Evolutionary conservation across 2,797 vertebrate genomes (phyloP).

Genomic region (Gambusia yucatana): DNA sequence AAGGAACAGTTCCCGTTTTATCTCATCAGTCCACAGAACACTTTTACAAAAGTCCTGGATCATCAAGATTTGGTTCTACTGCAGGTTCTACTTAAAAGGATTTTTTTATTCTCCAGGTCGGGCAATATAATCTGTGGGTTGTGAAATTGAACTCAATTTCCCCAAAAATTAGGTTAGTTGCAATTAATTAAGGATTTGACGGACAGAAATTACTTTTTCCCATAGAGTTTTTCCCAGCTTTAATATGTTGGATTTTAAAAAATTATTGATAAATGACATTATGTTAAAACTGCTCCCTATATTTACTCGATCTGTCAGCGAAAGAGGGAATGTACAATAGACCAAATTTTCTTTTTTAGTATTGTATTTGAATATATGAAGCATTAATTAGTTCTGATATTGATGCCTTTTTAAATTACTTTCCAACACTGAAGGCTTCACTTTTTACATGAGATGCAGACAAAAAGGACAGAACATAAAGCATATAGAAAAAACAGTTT

Average conservation of each 20-base stretch:
- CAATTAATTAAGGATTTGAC: neutral
- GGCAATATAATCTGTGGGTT: neutral
- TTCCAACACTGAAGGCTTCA: neutral
- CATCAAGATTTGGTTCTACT: too few relatives aligned
- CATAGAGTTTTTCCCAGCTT: neutral
- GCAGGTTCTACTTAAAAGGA: neutral
- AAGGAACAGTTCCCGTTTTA: neutral
- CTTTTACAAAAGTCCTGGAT: neutral
- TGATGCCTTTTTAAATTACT: neutral
- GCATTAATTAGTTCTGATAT: neutral
- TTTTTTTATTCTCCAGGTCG: neutral
- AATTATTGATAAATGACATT: neutral
- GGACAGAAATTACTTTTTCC: neutral
- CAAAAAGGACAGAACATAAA: slow-evolving; percentile 1
- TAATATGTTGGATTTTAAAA: neutral
- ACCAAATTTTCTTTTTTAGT: neutral
- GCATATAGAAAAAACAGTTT: slow-evolving; percentile 1
- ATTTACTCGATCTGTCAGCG: neutral
- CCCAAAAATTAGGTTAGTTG: neutral
- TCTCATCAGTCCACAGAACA: neutral
- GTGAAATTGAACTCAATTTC: neutral
- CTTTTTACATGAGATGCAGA: neutral
- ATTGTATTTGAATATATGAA: neutral
- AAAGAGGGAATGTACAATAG: neutral
- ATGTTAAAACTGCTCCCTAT: neutral